Evolutionary conservation across 2,113 vertebrate genomes (phyloP).

Genomic region (Labeo rohita): DNA sequence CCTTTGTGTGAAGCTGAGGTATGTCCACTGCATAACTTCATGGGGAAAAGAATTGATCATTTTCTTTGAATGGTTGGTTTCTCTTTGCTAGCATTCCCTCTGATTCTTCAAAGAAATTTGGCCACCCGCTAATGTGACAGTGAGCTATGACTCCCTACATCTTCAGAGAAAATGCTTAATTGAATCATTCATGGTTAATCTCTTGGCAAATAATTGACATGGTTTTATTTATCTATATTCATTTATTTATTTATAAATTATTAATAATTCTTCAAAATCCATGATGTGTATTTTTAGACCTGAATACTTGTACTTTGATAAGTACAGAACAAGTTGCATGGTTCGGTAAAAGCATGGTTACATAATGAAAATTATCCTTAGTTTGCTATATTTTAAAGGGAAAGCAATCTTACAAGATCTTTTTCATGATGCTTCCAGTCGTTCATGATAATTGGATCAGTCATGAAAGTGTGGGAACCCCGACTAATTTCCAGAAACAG

Average conservation of each 20-base stretch:
- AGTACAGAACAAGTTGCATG: too few relatives aligned
- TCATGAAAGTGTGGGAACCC: background rate
- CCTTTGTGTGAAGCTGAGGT: background rate
- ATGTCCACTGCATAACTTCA: background rate
- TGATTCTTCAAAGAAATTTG: slow-evolving; percentile 12
- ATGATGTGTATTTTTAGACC: background rate
- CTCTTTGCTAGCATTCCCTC: background rate
- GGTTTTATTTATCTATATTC: background rate
- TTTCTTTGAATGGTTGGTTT: slow-evolving; percentile 14
- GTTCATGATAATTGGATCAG: background rate
- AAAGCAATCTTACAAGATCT: background rate
- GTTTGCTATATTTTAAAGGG: background rate
- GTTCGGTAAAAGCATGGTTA: background rate
- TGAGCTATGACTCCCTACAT: background rate
- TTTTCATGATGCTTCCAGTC: background rate
- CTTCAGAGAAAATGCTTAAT: background rate
- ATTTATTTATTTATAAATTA: too few relatives aligned
- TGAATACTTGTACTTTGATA: background rate
- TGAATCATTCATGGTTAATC: background rate
- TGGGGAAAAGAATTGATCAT: background rate
- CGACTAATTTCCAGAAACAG: background rate
- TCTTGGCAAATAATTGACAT: background rate
- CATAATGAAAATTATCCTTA: background rate
- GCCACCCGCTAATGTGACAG: background rate
- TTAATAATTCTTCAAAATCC: background rate